Base-by-base conservation (phyloP, 2,888 invertebrate genomes). In the Malachius bipustulatus region DNA sequence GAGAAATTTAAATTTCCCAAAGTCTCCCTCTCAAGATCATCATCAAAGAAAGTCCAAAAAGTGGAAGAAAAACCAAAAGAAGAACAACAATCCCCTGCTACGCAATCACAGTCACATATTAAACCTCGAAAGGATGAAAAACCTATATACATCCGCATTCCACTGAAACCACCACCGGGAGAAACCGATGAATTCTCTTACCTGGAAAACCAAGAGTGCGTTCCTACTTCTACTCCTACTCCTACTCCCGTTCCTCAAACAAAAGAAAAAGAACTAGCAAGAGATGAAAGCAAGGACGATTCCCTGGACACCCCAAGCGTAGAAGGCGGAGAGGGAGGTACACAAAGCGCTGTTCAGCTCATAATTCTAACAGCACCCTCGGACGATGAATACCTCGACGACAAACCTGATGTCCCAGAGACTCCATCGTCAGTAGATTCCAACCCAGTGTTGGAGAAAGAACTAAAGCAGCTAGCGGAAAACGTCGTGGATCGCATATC, bases 301-400 rank as follows among this genome's bases (percentile, higher is more conserved):
- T 42, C 42, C 13, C 42, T 45, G 15, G 47, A 47, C 34, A 42
- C 49, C 2, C 41, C 41, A 24, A 39, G 41, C 35, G n/a, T 19
- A 8, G 24, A 19, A 19, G 6, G 6, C 6, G 6, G n/a, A 19
- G 24, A n/a, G n/a, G 24, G n/a, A 19, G 6, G 6, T 6, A 6
- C 6, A 19, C 6, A n/a, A 19, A 40, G 46, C 32, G 52, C 46
- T 12, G 55, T 62, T 4, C 62, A 63, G 40, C 54, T 63, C 32
- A 63, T 63, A 28, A 51, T 60, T 34, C 37, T 63, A 31, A 62
- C 60, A 9, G 56, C 60, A 8, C 61, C 62, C 6, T 62, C 61
- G n/a, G 62, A 63, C 31, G 62, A 63, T 38, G 62, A 62, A 49
- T 43, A 56, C 16, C 40, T 62, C 29, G 58, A 60, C 35, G 47